These are phyloP conservation scores for Chrysolophus pictus DNA, from an alignment of 2,797 vertebrate species.

Conservation along the genomic window DNA sequence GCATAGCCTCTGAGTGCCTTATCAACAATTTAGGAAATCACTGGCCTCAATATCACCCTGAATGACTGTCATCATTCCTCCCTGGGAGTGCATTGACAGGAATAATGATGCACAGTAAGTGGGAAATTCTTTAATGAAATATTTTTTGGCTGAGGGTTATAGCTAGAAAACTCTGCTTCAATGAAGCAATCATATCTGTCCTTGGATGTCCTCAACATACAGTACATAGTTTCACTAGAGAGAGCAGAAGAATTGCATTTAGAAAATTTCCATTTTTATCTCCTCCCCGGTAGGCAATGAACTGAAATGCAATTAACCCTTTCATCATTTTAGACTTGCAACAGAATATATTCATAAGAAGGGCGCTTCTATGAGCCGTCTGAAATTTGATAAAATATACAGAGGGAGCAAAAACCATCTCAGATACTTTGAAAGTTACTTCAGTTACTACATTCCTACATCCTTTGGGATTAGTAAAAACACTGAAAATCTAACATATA, in stretches of 20 bases:
- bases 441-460: background rate
- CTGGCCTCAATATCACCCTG: slow-evolving; percentile 50
- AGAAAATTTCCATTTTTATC: slow-evolving; percentile 41
- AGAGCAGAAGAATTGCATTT: slow-evolving; percentile 5
- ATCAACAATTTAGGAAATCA: slow-evolving; percentile 55
- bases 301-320: slow-evolving; percentile 21
- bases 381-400: background rate
- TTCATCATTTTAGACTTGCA: background rate
- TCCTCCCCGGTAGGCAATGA: background rate
- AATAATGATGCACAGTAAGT: slow-evolving; percentile 69
- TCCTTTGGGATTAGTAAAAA: background rate
- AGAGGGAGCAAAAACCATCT: background rate
- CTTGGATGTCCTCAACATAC: slow-evolving; percentile 68
- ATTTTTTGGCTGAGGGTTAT: slow-evolving; percentile 29
- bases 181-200: slow-evolving; percentile 61
- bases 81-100: slow-evolving; percentile 39
- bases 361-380: background rate
- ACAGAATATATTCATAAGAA: background rate
- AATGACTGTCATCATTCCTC: slow-evolving; percentile 63
- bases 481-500: background rate
- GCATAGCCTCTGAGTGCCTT: slow-evolving; percentile 14
- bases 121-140: slow-evolving; percentile 60
- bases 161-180: slow-evolving; percentile 53
- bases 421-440: background rate
- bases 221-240: background rate